Base-by-base conservation (phyloP, 2,888 invertebrate species). In the Zhengitettix transpicula region DNA sequence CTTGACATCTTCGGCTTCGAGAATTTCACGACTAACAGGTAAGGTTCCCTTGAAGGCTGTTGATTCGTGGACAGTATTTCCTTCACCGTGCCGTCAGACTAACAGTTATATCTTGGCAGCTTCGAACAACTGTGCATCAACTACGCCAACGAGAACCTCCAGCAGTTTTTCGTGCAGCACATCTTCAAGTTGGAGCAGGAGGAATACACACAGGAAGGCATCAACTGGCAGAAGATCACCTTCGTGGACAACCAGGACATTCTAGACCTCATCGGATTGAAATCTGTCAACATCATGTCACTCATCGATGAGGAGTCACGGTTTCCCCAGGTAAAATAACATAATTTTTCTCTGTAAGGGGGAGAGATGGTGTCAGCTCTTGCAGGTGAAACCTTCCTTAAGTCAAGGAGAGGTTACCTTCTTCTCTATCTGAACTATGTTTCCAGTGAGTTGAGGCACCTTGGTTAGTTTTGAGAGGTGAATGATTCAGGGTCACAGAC, bases 1-100 rank as follows among this genome's bases (percentile, higher is more conserved):
- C 76, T 97, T 63, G 97, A 97, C 71, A 96, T 97, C 66, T 97
- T 96, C 70, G 97, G 97, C 1, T 98, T 97, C 74, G 97, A 97
- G 76, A 96, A 95, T 71, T 96, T 97, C 69, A 82, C 84, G 9
- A 79, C 79, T 10, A 95, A 95, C 71, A 93, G 77, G 77, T 76
- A 60, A 57, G 15, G 15, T 15, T 15, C 53, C 28, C 1, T 9
- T 52, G 15, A 7, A n/a, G 15, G n/a, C 16, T 53, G 11, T 16
- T 53, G 5, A 52, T 52, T 28, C 28, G 28, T 7, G 28, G 28
- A 28, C 28, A 28, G 7, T 28, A 28, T 28, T 28, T 28, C 28
- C 28, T 28, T 28, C 3, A 2, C 7, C 7, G 71, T 96, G 97
- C 69, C 82, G 84, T 9, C 79, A 10, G 95, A 95, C 71, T 93